Conservation (phyloP, 2,888 invertebrate species). For the Barypeithes pellucidus region DNA sequence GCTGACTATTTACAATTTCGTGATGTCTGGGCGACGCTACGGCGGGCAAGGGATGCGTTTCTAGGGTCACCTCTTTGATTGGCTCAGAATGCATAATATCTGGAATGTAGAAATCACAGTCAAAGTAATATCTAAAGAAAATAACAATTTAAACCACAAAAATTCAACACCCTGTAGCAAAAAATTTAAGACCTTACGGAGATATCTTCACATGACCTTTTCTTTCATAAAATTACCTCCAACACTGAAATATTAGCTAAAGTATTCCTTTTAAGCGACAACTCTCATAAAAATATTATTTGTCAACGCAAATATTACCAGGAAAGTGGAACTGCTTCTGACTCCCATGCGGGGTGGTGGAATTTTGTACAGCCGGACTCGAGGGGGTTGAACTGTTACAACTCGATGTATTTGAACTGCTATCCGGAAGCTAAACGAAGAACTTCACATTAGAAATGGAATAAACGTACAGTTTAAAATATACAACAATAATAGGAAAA, state of each 20-base stretch:
- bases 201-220: too few species aligned
- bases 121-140: too few species aligned
- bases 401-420: slow-evolving; percentile 94
- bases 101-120: slow-evolving; percentile 73
- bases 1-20: slow-evolving; percentile 74
- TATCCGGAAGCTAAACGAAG: slow-evolving; percentile 80
- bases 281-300: too few species aligned
- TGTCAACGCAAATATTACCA: slow-evolving; percentile 72
- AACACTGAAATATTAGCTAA: too few species aligned
- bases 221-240: too few species aligned
- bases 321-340: slow-evolving; percentile 84
- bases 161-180: too few species aligned
- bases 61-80: slow-evolving; percentile 73
- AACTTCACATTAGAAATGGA: too few species aligned
- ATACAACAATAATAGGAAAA: too few species aligned
- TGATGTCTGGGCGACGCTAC: slow-evolving; percentile 56
- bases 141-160: too few species aligned
- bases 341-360: slow-evolving; percentile 69
- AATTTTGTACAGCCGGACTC: slow-evolving; percentile 83
- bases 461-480: too few species aligned
- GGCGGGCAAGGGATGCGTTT: slow-evolving; percentile 67
- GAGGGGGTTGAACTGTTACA: slow-evolving; percentile 98
- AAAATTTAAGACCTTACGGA: too few species aligned
- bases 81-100: slow-evolving; percentile 55
- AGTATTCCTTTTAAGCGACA: too few species aligned